Conservation (phyloP, 2,113 vertebrate genomes). For the Leucoraja erinaceus region DNA sequence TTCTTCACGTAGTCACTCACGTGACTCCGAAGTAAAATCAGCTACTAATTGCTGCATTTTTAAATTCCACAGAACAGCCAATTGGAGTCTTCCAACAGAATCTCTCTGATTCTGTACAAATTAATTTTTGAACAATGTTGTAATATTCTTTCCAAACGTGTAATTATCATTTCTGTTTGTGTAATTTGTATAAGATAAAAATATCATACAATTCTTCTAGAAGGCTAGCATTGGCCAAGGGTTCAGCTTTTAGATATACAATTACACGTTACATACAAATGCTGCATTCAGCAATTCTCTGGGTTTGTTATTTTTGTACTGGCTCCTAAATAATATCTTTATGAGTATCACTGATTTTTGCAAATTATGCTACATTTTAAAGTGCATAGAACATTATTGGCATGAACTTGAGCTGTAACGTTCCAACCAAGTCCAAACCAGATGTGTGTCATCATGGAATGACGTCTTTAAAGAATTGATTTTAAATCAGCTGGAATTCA, state of each 20-base stretch:
- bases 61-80: constrained; percentile 15
- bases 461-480: constrained; percentile 38
- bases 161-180: constrained; percentile 32
- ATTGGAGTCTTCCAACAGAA: constrained; percentile 7
- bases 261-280: constrained; percentile 15
- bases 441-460: constrained; percentile 37
- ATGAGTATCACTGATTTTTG: constrained; percentile 38
- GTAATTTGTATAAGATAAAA: neutral
- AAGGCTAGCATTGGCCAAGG: constrained; percentile 1
- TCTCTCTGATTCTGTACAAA: constrained; percentile 2
- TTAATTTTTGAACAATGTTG: constrained; percentile 26
- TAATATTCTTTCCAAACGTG: constrained; percentile 22
- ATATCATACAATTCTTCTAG: constrained; percentile 28
- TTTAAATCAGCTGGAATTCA: constrained; percentile 39
- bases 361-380: constrained; percentile 38
- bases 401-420: neutral
- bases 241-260: constrained; percentile 27
- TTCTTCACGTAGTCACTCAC: too few relatives aligned
- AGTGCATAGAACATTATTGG: constrained; percentile 38
- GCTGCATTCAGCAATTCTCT: constrained; percentile 35
- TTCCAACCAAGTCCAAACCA: constrained; percentile 31
- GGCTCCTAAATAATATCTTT: constrained; percentile 37
- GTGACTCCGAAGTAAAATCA: too few relatives aligned
- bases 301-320: constrained; percentile 36
- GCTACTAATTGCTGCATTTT: constrained; percentile 13